A percentile compares a stretch with the other conserved stretches of the same genome.
phyloP scores from a whole-genome alignment of 92 coral and sea anemone genomes.

The Porites evermanni region DNA sequence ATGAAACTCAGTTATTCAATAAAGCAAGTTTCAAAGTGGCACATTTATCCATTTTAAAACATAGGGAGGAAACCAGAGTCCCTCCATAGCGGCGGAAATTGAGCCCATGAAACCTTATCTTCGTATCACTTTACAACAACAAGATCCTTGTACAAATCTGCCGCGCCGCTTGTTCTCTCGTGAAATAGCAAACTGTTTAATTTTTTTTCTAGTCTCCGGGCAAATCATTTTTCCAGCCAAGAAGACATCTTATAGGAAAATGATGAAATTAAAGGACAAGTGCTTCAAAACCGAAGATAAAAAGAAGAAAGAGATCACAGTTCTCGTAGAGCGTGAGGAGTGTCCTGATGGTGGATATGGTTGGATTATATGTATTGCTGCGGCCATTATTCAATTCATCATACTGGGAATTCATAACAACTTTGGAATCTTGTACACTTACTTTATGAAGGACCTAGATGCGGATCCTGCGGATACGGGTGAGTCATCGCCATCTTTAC shows the following conservation, averaged over 20 bases:
- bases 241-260: background rate
- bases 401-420: constrained; percentile 93
- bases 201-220: background rate
- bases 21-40: too few species aligned
- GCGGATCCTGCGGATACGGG: constrained; percentile 78
- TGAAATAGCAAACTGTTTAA: background rate
- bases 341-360: constrained; percentile 93
- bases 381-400: constrained; percentile 85
- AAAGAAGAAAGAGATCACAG: constrained; percentile 6
- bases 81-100: background rate
- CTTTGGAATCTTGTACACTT: constrained; percentile 80
- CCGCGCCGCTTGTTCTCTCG: background rate
- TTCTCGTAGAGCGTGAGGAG: constrained; percentile 18
- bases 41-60: too few species aligned
- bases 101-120: constrained; percentile 29
- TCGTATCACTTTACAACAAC: background rate
- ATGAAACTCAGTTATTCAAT: too few species aligned
- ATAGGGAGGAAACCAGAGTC: too few species aligned
- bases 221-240: background rate
- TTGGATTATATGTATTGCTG: constrained; percentile 83
- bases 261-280: constrained; percentile 29
- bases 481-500: constrained; percentile 15
- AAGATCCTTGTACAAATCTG: background rate
- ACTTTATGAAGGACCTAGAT: constrained; percentile 74
- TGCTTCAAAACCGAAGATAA: constrained; percentile 9